These are phyloP conservation scores for Alouatta caraya DNA, from an alignment of 2,797 vertebrate species.

Conservation along the genomic window DNA sequence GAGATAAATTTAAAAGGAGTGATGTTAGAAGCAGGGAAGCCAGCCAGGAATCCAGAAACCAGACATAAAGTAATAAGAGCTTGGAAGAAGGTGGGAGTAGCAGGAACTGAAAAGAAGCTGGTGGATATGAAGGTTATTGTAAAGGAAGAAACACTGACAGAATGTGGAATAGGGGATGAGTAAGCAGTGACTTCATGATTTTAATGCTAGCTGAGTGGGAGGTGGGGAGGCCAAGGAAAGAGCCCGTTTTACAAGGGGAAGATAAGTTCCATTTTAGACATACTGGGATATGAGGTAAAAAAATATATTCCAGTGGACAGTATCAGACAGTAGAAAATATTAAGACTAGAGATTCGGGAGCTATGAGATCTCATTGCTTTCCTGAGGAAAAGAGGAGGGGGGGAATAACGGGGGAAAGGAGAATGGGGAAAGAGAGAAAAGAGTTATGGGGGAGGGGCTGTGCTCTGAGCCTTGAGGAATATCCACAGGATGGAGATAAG, in stretches of 20 bases:
- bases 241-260: slow-evolving; percentile 14
- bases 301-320: background rate
- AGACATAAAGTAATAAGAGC: slow-evolving; percentile 44
- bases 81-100: background rate
- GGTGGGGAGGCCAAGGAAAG: slow-evolving; percentile 24
- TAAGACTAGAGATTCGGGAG: background rate
- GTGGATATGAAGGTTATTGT: slow-evolving; percentile 33
- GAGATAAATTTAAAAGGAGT: slow-evolving; percentile 24
- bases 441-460: background rate
- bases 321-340: slow-evolving; percentile 20
- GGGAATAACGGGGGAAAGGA: background rate
- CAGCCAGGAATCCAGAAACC: slow-evolving; percentile 43
- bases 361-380: slow-evolving; percentile 15
- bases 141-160: slow-evolving; percentile 59
- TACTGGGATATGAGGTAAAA: background rate
- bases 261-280: slow-evolving; percentile 39
- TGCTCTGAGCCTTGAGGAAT: background rate
- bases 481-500: background rate
- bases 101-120: slow-evolving; percentile 32
- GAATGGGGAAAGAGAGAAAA: background rate
- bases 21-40: background rate
- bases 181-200: slow-evolving; percentile 58
- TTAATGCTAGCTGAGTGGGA: slow-evolving; percentile 40
- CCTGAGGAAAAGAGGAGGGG: background rate
- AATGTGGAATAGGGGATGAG: slow-evolving; percentile 38